Evolutionary conservation across 2,888 invertebrate species (phyloP).

Genomic region (Synanthedon andrenaeformis): DNA sequence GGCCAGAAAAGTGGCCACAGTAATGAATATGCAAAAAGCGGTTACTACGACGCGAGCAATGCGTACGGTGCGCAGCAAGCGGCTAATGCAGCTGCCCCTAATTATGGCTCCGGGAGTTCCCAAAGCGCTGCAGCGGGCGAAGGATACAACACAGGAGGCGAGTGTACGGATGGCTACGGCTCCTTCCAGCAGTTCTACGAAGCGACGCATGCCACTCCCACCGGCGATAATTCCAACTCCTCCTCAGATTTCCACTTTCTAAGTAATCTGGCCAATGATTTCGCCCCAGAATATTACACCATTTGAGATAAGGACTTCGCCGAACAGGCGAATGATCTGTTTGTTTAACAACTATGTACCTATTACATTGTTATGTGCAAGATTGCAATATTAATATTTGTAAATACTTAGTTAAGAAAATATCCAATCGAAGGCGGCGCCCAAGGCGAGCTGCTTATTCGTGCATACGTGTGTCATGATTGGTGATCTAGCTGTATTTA

Average conservation of each 20-base stretch:
- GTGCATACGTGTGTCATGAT: conserved; percentile 15
- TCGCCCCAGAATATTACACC: conserved; percentile 90
- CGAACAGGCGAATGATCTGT: conserved; percentile 66
- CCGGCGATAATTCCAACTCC: conserved; percentile 83
- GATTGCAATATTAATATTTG: neutral
- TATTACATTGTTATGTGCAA: conserved; percentile 1
- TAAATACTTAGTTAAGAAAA: too few species aligned
- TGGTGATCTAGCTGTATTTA: conserved; percentile 27
- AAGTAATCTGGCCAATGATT: conserved; percentile 92
- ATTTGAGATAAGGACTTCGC: conserved; percentile 71
- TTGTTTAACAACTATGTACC: conserved; percentile 40
- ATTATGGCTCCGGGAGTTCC: conserved; percentile 18
- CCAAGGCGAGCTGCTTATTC: conserved; percentile 28
- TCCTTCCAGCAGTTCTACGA: conserved; percentile 80
- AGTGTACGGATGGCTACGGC: conserved; percentile 75
- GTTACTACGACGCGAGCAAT: conserved; percentile 53
- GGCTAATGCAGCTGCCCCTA: conserved; percentile 16
- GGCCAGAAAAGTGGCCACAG: conserved; percentile 65
- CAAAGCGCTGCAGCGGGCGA: conserved; percentile 47
- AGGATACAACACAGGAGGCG: conserved; percentile 40
- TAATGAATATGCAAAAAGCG: conserved; percentile 63
- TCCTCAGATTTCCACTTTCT: conserved; percentile 96
- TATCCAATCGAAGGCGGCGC: conserved; percentile 28
- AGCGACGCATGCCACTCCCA: conserved; percentile 59
- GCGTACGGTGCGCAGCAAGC: conserved; percentile 47